phyloP scores from a whole-genome alignment of 2,113 vertebrate genomes.

The Erythrolamprus reginae region DNA sequence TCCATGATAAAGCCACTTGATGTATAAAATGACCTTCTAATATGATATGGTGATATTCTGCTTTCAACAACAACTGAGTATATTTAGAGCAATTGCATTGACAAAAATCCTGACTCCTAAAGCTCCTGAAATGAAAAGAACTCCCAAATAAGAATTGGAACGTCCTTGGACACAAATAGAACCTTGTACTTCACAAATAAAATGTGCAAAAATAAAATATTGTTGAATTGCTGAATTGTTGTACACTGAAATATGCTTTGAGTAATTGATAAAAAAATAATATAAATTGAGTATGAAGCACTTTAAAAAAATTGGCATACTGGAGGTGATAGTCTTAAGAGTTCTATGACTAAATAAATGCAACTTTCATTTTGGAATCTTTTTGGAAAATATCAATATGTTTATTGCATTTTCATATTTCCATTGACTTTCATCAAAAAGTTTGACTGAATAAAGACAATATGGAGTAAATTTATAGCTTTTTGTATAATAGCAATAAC shows the following conservation, averaged over 20 bases:
- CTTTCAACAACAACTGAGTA: constrained; percentile 27
- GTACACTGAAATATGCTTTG: constrained; percentile 50
- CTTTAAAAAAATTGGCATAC: constrained; percentile 63
- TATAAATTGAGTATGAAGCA: constrained; percentile 66
- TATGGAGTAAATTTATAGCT: constrained; percentile 11
- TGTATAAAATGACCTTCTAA: constrained; percentile 27
- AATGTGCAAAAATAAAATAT: constrained; percentile 50
- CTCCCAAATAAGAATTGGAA: not conserved
- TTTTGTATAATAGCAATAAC: constrained; percentile 4
- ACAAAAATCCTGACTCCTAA: not conserved
- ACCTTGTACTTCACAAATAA: constrained; percentile 36
- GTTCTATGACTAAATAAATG: constrained; percentile 61
- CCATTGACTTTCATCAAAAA: constrained; percentile 1
- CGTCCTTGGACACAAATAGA: constrained; percentile 29
- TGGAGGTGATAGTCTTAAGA: constrained; percentile 45
- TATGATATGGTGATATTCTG: constrained; percentile 30
- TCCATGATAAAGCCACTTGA: constrained; percentile 31
- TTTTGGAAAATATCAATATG: constrained; percentile 2
- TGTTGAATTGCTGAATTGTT: constrained; percentile 41
- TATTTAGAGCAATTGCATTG: constrained; percentile 14
- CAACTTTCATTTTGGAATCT: constrained; percentile 37
- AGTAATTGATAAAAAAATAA: constrained; percentile 47
- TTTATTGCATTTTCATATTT: constrained; percentile 3
- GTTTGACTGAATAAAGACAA: constrained; percentile 13
- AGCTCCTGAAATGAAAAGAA: not conserved